Percentiles rank a stretch among this genome's conserved stretches.
Evolutionary conservation across 2,888 invertebrate genomes (phyloP).

Genomic region (Lithophane semibrunnea): DNA sequence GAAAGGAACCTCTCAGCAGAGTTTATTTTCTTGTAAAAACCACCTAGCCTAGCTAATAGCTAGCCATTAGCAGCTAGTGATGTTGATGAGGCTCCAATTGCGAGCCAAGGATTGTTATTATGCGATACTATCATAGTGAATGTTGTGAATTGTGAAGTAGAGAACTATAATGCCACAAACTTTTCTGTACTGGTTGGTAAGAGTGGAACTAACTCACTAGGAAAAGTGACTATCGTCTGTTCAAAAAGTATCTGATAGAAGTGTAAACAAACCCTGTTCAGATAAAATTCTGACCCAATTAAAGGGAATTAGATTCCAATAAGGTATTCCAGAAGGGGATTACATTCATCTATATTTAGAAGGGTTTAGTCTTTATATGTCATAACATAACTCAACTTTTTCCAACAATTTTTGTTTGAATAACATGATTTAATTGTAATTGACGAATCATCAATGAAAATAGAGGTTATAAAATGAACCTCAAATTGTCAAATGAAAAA

Average conservation of each 20-base stretch:
- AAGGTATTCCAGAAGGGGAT: background rate
- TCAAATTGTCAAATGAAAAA: background rate
- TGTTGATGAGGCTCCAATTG: background rate
- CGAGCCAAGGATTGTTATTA: background rate
- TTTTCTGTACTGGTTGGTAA: background rate
- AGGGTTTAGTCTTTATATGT: background rate
- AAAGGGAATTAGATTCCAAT: background rate
- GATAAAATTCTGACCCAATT: background rate
- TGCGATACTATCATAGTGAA: background rate
- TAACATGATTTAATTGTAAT: background rate
- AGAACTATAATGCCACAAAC: background rate
- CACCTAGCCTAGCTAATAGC: background rate
- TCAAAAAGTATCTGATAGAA: background rate
- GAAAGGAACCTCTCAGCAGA: background rate
- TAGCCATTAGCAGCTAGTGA: background rate
- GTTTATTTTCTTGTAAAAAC: no score
- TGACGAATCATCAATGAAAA: background rate
- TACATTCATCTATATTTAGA: background rate
- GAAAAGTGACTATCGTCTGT: background rate
- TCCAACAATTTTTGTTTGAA: background rate
- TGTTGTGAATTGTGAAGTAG: background rate
- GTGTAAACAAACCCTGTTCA: background rate
- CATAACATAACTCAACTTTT: background rate
- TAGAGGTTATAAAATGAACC: background rate
- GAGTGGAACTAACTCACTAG: background rate